Conservation (phyloP, 2,888 invertebrate genomes). For the Dioctria rufipes region DNA sequence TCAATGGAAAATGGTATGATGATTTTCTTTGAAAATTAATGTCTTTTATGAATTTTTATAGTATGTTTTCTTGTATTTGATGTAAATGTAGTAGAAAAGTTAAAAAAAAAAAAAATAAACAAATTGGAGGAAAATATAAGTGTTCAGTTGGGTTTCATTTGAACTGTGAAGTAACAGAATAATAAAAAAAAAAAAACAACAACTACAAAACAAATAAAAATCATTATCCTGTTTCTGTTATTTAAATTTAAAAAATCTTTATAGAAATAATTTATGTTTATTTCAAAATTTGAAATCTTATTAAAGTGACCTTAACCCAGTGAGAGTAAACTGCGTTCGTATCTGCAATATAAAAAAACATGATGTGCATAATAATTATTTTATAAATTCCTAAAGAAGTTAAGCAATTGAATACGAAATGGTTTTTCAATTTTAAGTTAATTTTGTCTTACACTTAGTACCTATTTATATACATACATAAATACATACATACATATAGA, state of each 20-base stretch:
- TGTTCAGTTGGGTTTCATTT: neutral
- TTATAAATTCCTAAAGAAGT: neutral
- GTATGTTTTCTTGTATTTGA: neutral
- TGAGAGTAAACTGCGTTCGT: neutral
- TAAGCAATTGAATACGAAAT: neutral
- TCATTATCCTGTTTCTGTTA: too few species aligned
- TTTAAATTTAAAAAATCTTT: too few species aligned
- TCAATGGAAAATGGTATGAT: slow-evolving; percentile 14
- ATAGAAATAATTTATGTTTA: too few species aligned
- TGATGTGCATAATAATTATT: neutral
- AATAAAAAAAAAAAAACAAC: too few species aligned
- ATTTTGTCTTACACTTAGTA: too few species aligned
- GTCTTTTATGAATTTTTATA: neutral
- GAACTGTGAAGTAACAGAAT: neutral
- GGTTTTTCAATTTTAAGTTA: too few species aligned
- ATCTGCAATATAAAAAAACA: neutral
- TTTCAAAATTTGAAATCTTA: too few species aligned
- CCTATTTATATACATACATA: too few species aligned
- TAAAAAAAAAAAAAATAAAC: neutral
- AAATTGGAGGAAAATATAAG: neutral
- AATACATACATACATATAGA: too few species aligned
- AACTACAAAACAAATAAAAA: too few species aligned
- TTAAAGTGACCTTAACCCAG: neutral
- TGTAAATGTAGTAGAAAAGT: neutral
- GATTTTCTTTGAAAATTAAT: too few species aligned